phyloP scores from a whole-genome alignment of 2,888 invertebrate species.

The Ormyrus rosae region DNA sequence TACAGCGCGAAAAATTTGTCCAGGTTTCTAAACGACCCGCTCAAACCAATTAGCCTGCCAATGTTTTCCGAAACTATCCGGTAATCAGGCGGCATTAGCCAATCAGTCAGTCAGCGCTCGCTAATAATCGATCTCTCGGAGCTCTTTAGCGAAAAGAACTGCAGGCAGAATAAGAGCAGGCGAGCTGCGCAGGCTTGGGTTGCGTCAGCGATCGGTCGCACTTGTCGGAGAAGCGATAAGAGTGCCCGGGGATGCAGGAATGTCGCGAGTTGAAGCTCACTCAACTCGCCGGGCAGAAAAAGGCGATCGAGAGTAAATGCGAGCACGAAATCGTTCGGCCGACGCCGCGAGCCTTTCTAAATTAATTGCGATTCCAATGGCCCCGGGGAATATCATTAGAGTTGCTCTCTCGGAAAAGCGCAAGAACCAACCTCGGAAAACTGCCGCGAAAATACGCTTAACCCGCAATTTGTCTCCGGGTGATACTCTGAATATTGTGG shows the following conservation, averaged over 20 bases:
- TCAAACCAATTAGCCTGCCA: too few species aligned
- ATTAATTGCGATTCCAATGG: slow-evolving; percentile 52
- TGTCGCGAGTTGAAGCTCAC: slow-evolving; percentile 32
- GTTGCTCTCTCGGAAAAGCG: slow-evolving; percentile 2
- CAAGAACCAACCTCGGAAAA: neutral
- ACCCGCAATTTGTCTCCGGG: slow-evolving; percentile 24
- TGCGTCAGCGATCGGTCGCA: slow-evolving; percentile 29
- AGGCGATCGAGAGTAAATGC: slow-evolving; percentile 6
- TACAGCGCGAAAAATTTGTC: too few species aligned
- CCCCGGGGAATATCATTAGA: slow-evolving; percentile 53
- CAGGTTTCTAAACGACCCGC: too few species aligned
- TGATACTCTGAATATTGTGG: neutral
- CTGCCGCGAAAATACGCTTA: neutral
- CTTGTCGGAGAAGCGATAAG: slow-evolving; percentile 32
- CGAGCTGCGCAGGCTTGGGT: neutral
- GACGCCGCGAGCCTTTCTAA: slow-evolving; percentile 50
- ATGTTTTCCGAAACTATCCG: too few species aligned
- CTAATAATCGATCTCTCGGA: slow-evolving; percentile 22
- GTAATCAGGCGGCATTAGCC: too few species aligned
- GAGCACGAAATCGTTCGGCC: slow-evolving; percentile 17
- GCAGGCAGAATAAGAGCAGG: neutral
- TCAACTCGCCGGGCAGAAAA: slow-evolving; percentile 29
- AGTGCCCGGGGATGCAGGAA: slow-evolving; percentile 22
- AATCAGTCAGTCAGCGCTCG: neutral
- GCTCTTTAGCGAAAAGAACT: neutral